phyloP scores from a whole-genome alignment of 2,113 vertebrate species.

The Rutilus rutilus region DNA sequence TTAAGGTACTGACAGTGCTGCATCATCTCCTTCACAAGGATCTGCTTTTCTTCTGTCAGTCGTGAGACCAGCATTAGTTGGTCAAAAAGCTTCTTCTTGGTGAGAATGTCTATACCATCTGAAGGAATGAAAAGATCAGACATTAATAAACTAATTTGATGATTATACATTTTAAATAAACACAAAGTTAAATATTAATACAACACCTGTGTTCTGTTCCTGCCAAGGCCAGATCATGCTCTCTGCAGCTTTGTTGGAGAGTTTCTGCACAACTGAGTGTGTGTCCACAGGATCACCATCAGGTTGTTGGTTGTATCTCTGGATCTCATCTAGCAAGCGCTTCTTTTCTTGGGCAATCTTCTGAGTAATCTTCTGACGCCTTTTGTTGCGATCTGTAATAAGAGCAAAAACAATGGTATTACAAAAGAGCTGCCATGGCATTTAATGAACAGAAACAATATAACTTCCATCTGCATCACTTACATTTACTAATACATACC shows the following conservation, averaged over 20 bases:
- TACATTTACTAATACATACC: neutral
- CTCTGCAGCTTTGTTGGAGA: conserved; percentile 23
- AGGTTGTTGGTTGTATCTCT: conserved; percentile 30
- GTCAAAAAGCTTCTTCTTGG: conserved; percentile 17
- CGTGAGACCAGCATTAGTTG: conserved; percentile 16
- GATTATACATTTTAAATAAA: neutral
- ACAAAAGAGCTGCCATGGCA: neutral
- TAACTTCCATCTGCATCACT: neutral
- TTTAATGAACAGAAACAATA: neutral
- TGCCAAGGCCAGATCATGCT: conserved; percentile 38
- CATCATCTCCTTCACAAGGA: conserved; percentile 6
- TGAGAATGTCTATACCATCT: neutral
- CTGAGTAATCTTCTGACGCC: conserved; percentile 6
- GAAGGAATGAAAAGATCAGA: neutral
- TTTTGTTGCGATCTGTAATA: conserved; percentile 28
- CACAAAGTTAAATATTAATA: neutral
- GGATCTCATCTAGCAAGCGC: conserved; percentile 22
- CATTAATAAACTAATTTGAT: neutral
- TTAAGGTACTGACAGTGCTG: conserved; percentile 18
- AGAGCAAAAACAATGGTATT: conserved; percentile 13
- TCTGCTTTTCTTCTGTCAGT: conserved; percentile 1
- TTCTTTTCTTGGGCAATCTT: conserved; percentile 36
- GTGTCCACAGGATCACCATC: conserved; percentile 6
- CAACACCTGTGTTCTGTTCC: conserved; percentile 21
- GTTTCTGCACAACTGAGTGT: conserved; percentile 34